A percentile compares a stretch with the other conserved stretches of the same genome.
Evolutionary conservation across 2,113 vertebrate genomes (phyloP).

Genomic region (Pomatostomus ruficeps): DNA sequence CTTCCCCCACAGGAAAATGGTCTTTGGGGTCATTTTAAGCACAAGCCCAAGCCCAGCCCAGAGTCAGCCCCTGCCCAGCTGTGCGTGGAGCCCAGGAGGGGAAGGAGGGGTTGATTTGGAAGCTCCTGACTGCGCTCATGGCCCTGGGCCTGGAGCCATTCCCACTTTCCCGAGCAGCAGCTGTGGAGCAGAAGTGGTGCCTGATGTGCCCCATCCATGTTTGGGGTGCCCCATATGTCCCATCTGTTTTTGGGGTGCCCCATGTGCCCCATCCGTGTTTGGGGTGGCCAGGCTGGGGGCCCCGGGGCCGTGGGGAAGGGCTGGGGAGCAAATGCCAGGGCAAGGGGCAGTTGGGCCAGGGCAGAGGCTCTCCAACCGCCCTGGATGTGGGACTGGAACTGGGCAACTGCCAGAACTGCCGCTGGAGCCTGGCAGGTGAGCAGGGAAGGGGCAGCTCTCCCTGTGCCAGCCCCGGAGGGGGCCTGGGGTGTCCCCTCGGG

Average conservation of each 20-base stretch:
- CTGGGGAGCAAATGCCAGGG: neutral
- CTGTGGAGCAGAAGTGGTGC: neutral
- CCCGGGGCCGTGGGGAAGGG: neutral
- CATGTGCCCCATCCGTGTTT: accelerated
- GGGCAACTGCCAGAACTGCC: neutral
- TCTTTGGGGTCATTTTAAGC: neutral
- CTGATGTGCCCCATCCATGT: neutral
- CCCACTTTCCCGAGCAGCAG: conserved; percentile 32
- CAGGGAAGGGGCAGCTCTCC: neutral
- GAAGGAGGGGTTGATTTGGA: neutral
- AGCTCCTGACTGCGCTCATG: conserved; percentile 1
- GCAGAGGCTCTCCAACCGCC: neutral
- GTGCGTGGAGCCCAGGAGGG: neutral
- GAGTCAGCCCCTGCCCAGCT: neutral
- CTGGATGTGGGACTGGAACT: neutral
- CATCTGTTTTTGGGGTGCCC: too few species aligned
- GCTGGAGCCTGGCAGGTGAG: neutral
- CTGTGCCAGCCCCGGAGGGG: neutral
- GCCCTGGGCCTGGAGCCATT: neutral
- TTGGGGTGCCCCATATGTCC: too few species aligned
- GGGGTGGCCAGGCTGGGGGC: neutral
- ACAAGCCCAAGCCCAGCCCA: neutral
- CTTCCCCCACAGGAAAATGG: neutral
- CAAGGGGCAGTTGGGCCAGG: neutral
- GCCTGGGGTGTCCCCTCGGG: neutral